Evolutionary conservation across 2,113 vertebrate species (phyloP).

Genomic region (Tupaia chinensis): DNA sequence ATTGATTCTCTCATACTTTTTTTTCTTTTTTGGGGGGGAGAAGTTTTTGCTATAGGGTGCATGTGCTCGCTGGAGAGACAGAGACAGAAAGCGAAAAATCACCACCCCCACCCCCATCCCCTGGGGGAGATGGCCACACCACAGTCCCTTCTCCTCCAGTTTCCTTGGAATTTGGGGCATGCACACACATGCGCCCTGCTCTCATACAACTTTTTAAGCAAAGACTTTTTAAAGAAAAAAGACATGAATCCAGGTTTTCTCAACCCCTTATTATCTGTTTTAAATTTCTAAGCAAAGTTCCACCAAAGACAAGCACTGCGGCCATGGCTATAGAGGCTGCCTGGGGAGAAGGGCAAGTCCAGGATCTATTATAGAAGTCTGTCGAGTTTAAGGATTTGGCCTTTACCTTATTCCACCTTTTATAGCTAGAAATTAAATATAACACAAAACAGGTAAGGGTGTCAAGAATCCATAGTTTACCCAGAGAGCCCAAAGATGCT

Average conservation of each 20-base stretch:
- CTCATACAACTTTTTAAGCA: neutral
- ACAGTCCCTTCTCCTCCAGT: no score
- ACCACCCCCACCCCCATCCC: no score
- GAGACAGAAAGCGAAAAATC: no score
- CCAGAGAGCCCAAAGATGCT: neutral
- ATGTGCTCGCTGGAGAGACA: no score
- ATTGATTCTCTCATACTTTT: neutral
- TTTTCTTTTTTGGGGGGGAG: no score
- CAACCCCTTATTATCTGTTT: neutral
- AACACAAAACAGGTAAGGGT: neutral
- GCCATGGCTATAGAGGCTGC: neutral
- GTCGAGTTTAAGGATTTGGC: neutral
- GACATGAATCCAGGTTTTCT: neutral
- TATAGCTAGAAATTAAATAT: neutral
- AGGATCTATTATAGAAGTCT: neutral
- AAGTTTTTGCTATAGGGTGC: no score
- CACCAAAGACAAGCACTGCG: neutral
- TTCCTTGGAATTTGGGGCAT: no score
- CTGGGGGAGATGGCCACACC: no score
- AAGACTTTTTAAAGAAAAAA: neutral
- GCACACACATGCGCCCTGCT: no score
- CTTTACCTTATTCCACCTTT: neutral
- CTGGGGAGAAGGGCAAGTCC: neutral
- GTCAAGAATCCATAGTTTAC: neutral
- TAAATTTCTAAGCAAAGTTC: neutral